Base-by-base conservation (phyloP, 2,113 vertebrate species). In the Pseudorasbora parva region DNA sequence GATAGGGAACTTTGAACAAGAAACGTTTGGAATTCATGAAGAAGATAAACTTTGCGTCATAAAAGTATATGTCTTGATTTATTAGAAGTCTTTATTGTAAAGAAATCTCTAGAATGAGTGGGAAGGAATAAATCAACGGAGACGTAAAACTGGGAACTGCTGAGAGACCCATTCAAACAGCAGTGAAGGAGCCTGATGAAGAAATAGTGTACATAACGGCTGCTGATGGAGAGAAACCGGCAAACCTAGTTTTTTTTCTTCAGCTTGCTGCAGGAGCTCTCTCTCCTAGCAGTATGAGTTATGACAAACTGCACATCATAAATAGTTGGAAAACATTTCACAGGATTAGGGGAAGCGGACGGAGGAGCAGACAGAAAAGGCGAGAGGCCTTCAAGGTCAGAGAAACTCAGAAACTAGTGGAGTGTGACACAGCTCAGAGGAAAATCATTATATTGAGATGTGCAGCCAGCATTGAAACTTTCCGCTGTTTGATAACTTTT, bases 41-140 rank as follows among this genome's bases (percentile, higher is more conserved):
- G 41, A 82, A 74, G 54, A 82, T 30, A n/a, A 37, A 77, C 57
- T 3, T 19, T 27, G 21, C 8, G 23, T 56, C 30, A 15, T 54
- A 30, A 62, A 51, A 72, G 51, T 57, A 37, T 41, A 43, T 10
- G 12, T 45, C 62, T 60, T 62, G 79, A 82, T 78, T 71, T 47
- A 85, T 23, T 33, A 14, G 17, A 47, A 6, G 27, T 19, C n/a
- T 21, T 82, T 21, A 76, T 68, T 17, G 33, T 33, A 43, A 56
- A 73, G 17, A 49, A n/a, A 56, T 8, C 9, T 66, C 45, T 15
- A 45, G n/a, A 62, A 73, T 49, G 54, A 30, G 47, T 57, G 23
- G 57, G 37, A 49, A 8, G 4, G 25, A 74, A 74, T 83, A 83
- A 80, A 86, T 83, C 37, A 79, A 43, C 12, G 12, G 57, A 41